phyloP scores from a whole-genome alignment of 2,888 invertebrate genomes.

The Anticlea derivata region DNA sequence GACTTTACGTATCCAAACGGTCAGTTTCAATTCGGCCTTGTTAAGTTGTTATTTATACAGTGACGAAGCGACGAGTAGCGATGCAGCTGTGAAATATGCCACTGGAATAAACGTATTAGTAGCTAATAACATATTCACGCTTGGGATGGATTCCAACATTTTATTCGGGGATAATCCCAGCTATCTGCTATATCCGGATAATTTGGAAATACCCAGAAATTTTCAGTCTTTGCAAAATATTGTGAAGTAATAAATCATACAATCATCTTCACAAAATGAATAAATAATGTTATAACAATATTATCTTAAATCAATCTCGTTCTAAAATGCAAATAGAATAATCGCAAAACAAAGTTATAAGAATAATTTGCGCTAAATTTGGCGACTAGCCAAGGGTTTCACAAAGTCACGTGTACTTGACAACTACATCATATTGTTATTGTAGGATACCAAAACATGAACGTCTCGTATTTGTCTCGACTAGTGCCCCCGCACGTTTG shows the following conservation, averaged over 20 bases:
- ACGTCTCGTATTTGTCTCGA: constrained; percentile 54
- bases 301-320: not conserved
- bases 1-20: no score
- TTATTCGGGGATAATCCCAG: constrained; percentile 1
- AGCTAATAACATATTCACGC: constrained; percentile 7
- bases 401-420: constrained; percentile 40
- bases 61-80: not conserved
- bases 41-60: not conserved
- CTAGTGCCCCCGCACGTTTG: constrained; percentile 17
- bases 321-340: constrained; percentile 3
- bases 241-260: not conserved
- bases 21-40: no score
- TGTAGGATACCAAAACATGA: constrained; percentile 46
- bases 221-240: not conserved
- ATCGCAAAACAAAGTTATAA: constrained; percentile 34
- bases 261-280: no score
- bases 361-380: constrained; percentile 43
- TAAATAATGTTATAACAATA: not conserved
- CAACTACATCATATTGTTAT: constrained; percentile 48
- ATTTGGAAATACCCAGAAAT: not conserved
- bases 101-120: constrained; percentile 2
- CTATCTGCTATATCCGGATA: not conserved
- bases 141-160: constrained; percentile 1
- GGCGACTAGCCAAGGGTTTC: constrained; percentile 52
- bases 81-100: constrained; percentile 1